These are phyloP conservation scores for Pampus argenteus DNA, from an alignment of 2,797 vertebrate species.

Conservation along the genomic window DNA sequence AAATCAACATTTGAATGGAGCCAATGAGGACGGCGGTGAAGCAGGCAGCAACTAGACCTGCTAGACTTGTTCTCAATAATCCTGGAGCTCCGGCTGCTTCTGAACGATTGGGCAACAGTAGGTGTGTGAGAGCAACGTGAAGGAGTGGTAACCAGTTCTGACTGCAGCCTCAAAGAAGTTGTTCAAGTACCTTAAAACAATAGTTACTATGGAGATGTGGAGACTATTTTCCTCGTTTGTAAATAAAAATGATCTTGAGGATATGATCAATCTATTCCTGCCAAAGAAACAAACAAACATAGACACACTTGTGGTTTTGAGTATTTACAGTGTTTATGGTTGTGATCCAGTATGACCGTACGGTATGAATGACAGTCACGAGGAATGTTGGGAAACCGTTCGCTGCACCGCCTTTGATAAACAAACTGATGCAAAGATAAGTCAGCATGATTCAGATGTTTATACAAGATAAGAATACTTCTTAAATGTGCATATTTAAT, in stretches of 20 bases:
- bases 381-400: constrained; percentile 1
- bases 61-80: constrained; percentile 39
- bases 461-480: no score
- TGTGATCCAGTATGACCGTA: background rate
- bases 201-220: background rate
- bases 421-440: background rate
- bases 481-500: no score
- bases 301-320: background rate
- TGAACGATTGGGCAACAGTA: constrained; percentile 31
- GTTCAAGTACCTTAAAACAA: background rate
- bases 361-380: background rate
- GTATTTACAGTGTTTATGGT: background rate
- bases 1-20: constrained; percentile 7
- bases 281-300: background rate
- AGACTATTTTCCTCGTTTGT: background rate
- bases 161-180: background rate
- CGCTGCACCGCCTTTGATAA: background rate
- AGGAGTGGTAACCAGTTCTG: constrained; percentile 51
- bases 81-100: constrained; percentile 2
- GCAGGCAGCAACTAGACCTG: constrained; percentile 31
- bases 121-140: constrained; percentile 31
- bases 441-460: no score
- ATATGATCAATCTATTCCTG: background rate
- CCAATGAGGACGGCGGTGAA: background rate
- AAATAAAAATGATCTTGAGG: background rate